Conservation (phyloP, 92 coral and sea anemone genomes). For the Zoanthus sociatus region DNA sequence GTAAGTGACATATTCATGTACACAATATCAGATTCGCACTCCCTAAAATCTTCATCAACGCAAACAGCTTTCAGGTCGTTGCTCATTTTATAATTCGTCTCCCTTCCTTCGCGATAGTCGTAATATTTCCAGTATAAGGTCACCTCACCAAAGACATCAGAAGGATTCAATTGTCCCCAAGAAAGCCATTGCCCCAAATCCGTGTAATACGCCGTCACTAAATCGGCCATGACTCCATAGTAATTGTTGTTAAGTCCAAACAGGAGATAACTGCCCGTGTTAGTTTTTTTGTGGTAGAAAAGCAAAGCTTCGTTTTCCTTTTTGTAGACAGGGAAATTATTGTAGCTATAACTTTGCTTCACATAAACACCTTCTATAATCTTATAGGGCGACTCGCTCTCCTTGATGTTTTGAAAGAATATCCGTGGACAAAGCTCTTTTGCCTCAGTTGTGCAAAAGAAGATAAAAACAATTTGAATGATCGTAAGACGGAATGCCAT, state of each 20-base stretch:
- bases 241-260: slow-evolving; percentile 51
- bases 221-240: slow-evolving; percentile 61
- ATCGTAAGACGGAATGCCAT: neutral
- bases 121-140: slow-evolving; percentile 58
- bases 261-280: slow-evolving; percentile 29
- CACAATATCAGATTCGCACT: slow-evolving; percentile 79
- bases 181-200: slow-evolving; percentile 64
- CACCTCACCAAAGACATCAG: slow-evolving; percentile 71
- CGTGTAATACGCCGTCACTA: slow-evolving; percentile 1
- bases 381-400: slow-evolving; percentile 68
- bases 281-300: slow-evolving; percentile 33
- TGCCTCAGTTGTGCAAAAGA: neutral
- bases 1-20: slow-evolving; percentile 63
- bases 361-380: slow-evolving; percentile 73
- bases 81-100: neutral
- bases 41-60: slow-evolving; percentile 76
- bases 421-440: slow-evolving; percentile 70
- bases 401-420: slow-evolving; percentile 72
- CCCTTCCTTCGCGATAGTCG: slow-evolving; percentile 16
- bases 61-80: slow-evolving; percentile 72
- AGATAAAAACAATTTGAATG: neutral
- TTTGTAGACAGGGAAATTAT: slow-evolving; percentile 74
- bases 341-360: slow-evolving; percentile 56
- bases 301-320: slow-evolving; percentile 59
- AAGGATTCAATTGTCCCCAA: slow-evolving; percentile 52